phyloP scores from a whole-genome alignment of 2,113 vertebrate species.

The Equus przewalskii region DNA sequence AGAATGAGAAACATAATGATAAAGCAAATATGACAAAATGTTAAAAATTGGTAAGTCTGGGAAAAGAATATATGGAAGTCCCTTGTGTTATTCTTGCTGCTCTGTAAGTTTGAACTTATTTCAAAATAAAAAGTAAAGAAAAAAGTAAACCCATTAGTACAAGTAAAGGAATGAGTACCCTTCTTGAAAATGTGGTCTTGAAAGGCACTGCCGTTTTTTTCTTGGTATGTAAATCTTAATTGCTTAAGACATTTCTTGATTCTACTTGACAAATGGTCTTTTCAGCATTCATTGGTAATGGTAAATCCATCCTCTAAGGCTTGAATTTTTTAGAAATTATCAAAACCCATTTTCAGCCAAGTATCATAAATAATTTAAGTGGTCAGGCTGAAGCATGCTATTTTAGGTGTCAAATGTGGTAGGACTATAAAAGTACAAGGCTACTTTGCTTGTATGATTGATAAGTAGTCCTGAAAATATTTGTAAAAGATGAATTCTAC shows the following conservation, averaged over 20 bases:
- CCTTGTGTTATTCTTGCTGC: neutral
- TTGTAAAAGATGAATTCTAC: neutral
- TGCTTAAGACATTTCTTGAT: slow-evolving; percentile 35
- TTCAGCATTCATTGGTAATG: neutral
- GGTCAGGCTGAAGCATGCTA: neutral
- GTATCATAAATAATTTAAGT: slow-evolving; percentile 22
- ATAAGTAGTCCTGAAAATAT: neutral
- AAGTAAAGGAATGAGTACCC: neutral
- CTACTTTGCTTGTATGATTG: neutral
- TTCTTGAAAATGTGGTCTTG: neutral
- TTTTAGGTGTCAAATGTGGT: neutral
- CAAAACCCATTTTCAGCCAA: slow-evolving; percentile 3
- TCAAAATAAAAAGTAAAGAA: slow-evolving; percentile 1
- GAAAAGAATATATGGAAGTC: neutral
- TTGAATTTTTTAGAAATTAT: slow-evolving; percentile 35
- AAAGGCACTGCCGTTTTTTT: slow-evolving; percentile 42
- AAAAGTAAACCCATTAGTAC: neutral
- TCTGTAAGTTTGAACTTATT: neutral
- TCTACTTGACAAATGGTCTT: slow-evolving; percentile 6
- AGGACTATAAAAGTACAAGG: neutral
- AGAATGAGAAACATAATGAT: neutral
- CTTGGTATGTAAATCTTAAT: neutral
- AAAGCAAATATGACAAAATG: neutral
- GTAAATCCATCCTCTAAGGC: slow-evolving; percentile 31
- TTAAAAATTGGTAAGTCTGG: neutral